phyloP scores from a whole-genome alignment of 2,888 invertebrate genomes.

The Doris montereyensis region DNA sequence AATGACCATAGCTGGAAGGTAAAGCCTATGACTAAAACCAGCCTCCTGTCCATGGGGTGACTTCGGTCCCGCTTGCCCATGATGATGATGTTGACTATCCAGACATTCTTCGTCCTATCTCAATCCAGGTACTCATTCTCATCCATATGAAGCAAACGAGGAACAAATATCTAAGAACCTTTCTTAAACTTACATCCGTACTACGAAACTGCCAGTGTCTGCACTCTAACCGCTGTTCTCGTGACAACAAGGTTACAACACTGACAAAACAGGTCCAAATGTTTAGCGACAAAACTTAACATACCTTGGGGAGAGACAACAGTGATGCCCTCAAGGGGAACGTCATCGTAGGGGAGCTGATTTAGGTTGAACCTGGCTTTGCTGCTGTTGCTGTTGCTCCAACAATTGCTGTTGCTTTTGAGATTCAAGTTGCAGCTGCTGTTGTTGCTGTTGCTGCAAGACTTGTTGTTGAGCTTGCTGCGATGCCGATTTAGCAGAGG shows the following conservation, averaged over 20 bases:
- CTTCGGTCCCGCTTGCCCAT: too few species aligned
- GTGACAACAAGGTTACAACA: too few species aligned
- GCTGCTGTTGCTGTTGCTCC: not conserved
- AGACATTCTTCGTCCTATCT: not conserved
- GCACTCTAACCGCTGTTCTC: too few species aligned
- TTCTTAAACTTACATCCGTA: too few species aligned
- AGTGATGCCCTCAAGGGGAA: constrained; percentile 52
- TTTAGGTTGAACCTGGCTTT: not conserved
- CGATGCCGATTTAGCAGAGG: not conserved
- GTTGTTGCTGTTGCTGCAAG: constrained; percentile 3
- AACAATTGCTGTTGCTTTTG: not conserved
- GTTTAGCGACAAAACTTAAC: too few species aligned
- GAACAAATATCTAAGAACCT: not conserved
- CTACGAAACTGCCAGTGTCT: too few species aligned
- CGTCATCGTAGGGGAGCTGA: constrained; percentile 24
- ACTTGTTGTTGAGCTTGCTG: not conserved
- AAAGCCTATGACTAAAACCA: too few species aligned
- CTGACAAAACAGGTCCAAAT: too few species aligned
- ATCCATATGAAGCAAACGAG: not conserved
- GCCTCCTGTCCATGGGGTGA: too few species aligned
- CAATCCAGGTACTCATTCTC: not conserved
- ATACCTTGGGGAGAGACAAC: constrained; percentile 41
- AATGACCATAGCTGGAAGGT: too few species aligned
- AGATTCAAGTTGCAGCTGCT: constrained; percentile 26
- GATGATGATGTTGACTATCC: too few species aligned